These are phyloP conservation scores for Ornithoptera priamus DNA, from an alignment of 2,888 invertebrate genomes.

Conservation along the genomic window DNA sequence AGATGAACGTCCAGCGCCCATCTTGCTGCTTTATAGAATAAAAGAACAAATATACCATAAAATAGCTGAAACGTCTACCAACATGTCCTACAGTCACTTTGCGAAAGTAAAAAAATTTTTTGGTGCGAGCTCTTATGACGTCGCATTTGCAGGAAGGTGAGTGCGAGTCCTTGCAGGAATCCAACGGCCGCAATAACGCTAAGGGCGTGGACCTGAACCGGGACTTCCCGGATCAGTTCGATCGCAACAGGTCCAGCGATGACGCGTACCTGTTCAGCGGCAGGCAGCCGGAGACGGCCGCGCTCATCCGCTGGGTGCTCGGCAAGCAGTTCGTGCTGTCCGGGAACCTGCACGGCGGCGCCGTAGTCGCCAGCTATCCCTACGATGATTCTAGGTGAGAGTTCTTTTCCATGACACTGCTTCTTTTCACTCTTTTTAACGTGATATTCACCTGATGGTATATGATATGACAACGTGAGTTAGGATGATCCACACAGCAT, in stretches of 20 bases:
- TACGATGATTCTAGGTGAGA: constrained; percentile 91
- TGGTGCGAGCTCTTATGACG: too few relatives aligned
- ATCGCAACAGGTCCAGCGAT: constrained; percentile 58
- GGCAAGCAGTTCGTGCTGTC: constrained; percentile 94
- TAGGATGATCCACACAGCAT: too few relatives aligned
- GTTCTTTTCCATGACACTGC: not conserved
- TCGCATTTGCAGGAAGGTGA: constrained; percentile 83
- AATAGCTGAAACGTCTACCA: too few relatives aligned
- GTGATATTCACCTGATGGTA: too few relatives aligned
- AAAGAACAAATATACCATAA: too few relatives aligned
- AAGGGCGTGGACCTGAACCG: constrained; percentile 91
- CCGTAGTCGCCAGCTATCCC: constrained; percentile 98
- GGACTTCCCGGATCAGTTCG: constrained; percentile 95
- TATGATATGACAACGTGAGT: too few relatives aligned
- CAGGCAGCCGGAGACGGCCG: constrained; percentile 92
- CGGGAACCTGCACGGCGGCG: constrained; percentile 97
- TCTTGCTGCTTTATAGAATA: too few relatives aligned
- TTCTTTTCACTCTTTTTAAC: too few relatives aligned
- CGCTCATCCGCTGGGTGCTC: constrained; percentile 93
- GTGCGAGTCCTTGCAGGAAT: constrained; percentile 85
- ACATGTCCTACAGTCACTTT: too few relatives aligned
- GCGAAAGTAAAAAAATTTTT: too few relatives aligned
- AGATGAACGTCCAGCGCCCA: too few relatives aligned
- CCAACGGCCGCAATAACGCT: constrained; percentile 89
- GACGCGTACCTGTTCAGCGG: constrained; percentile 76